These are phyloP conservation scores for Nannospalax galili DNA, from an alignment of 2,113 vertebrate genomes.

Conservation along the genomic window DNA sequence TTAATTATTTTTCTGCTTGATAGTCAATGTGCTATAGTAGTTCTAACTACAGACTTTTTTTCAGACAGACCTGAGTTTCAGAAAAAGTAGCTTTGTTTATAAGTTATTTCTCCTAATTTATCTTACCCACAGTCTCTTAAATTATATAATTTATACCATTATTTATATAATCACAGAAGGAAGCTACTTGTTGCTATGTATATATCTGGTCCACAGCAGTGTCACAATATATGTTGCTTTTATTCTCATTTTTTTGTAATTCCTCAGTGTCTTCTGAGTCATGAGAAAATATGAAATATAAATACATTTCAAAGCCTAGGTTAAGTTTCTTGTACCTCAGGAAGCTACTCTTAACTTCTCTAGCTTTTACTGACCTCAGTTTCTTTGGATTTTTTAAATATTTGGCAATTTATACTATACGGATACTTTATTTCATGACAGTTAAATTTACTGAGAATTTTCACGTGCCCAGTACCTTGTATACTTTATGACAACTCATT, in stretches of 20 bases:
- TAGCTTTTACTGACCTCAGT: neutral
- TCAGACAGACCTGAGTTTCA: conserved; percentile 4
- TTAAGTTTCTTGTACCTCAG: neutral
- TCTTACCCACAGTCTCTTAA: neutral
- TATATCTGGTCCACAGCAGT: neutral
- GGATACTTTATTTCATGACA: neutral
- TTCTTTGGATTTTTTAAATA: conserved; percentile 41
- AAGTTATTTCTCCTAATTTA: neutral
- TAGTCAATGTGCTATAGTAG: neutral
- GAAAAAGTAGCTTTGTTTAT: neutral
- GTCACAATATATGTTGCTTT: neutral
- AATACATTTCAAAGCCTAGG: neutral
- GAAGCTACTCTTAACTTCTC: neutral
- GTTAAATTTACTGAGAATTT: neutral
- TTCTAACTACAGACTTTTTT: neutral
- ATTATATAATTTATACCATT: neutral
- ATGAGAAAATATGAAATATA: neutral
- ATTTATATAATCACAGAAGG: conserved; percentile 1
- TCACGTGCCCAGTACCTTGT: neutral
- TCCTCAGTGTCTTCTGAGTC: neutral
- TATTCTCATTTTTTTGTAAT: conserved; percentile 26
- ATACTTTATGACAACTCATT: neutral
- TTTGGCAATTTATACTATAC: neutral
- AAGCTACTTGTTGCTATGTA: neutral
- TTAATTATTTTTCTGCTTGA: neutral